Evolutionary conservation across 2,797 vertebrate species (phyloP).

Genomic region (Spinibarbus caldwelli): DNA sequence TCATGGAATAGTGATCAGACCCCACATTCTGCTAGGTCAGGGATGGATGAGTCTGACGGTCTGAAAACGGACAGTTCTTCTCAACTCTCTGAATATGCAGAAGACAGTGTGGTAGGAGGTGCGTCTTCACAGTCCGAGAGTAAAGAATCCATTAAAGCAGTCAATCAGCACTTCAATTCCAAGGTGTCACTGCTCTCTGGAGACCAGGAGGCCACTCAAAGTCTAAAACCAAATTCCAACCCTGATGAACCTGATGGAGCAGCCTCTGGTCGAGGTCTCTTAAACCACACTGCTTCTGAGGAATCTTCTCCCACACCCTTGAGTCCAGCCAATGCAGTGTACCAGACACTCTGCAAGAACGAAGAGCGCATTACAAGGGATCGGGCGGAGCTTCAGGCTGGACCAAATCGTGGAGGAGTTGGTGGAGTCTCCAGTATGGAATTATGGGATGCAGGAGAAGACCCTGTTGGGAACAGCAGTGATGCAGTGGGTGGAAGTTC

Average conservation of each 20-base stretch:
- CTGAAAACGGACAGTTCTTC: constrained; percentile 50
- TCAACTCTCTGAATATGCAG: constrained; percentile 78
- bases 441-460: constrained; percentile 74
- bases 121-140: constrained; percentile 68
- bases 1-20: constrained; percentile 90
- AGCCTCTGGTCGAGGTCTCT: no score
- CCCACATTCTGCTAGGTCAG: constrained; percentile 77
- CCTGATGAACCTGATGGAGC: constrained; percentile 42
- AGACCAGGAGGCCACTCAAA: constrained; percentile 84
- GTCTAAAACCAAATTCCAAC: constrained; percentile 86
- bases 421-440: constrained; percentile 41
- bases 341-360: constrained; percentile 69
- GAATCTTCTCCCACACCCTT: constrained; percentile 71
- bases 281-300: constrained; percentile 69
- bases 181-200: constrained; percentile 76
- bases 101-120: constrained; percentile 71
- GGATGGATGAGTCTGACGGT: constrained; percentile 66
- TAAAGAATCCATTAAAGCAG: constrained; percentile 67
- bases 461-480: constrained; percentile 87
- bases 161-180: constrained; percentile 78
- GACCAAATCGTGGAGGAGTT: constrained; percentile 65
- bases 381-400: constrained; percentile 60
- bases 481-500: constrained; percentile 82
- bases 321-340: constrained; percentile 70
- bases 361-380: constrained; percentile 68